Evolutionary conservation across 2,888 invertebrate genomes (phyloP), one percentile per base, ranked within the genome.

Genomic region (Thelaira solivaga): DNA sequence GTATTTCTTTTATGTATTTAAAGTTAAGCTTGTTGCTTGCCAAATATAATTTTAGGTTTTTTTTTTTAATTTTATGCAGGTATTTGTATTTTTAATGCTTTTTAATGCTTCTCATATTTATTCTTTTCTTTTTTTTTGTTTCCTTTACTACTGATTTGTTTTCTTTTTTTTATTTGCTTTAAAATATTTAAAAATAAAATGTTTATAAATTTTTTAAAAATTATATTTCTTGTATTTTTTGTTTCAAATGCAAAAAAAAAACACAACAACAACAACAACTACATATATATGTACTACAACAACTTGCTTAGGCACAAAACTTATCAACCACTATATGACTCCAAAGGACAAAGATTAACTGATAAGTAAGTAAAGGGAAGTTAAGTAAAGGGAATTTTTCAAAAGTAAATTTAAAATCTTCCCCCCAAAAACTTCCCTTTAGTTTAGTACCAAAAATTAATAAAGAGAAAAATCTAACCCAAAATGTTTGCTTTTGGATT

Each of bases 311-410:
- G 89, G 88, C 83, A 81, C 85, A 86, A 86, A 85, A 82, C 84
- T 82, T 89, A 89, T 87, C 85, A 86, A 85, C 89, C 89, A 85
- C 85, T 87, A 82, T 89, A 87, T 86, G 89, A 89, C 88, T 86
- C 88, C 84, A 87, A 87, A 84, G 89, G 89, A 82, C 86, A 84
- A 86, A 87, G 85, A 84, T 84, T 87, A 83, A 85, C 85, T 80
- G 79, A 80, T 83, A 85, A 84, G 89, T 89, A 89, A 89, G 89
- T 89, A 82, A 68, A 47, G 79, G 65, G 68, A 72, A 73, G 68
- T 62, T 67, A 22, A 36, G 61, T 62, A 64, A 47, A 39, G 18
- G 13, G 59, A 39, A 67, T 72, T 62, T 20, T 34, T 29, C 43
- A n/a, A 36, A 51, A 73, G 10, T 13, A 43, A 49, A 34, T 59